Conservation (phyloP, 2,113 vertebrate species). For the Perognathus longimembris region DNA sequence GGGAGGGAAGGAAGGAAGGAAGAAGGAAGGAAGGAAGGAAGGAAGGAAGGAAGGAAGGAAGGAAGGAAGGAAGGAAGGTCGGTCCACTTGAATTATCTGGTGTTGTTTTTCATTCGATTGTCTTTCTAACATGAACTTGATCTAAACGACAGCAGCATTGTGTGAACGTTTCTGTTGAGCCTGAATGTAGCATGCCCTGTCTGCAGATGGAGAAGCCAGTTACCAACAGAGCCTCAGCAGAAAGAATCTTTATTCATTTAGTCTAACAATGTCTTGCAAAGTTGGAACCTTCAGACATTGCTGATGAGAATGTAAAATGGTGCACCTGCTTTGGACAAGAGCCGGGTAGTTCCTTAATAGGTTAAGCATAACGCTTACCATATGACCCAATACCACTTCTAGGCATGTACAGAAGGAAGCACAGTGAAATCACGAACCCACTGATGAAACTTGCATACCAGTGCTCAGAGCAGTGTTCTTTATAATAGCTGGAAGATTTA, state of each 20-base stretch:
- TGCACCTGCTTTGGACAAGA: background rate
- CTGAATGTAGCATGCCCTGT: background rate
- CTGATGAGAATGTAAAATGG: background rate
- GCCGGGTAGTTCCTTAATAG: background rate
- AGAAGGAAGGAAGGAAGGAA: no score
- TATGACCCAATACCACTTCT: background rate
- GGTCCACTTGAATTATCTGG: background rate
- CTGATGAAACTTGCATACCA: background rate
- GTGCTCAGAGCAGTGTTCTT: background rate
- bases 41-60: no score
- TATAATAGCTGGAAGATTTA: background rate
- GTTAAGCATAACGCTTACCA: background rate
- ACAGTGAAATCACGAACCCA: background rate
- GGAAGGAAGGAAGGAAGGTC: no score
- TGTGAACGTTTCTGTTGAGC: conserved; percentile 17
- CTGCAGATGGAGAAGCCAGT: conserved; percentile 25
- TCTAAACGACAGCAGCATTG: conserved; percentile 2
- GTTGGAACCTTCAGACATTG: background rate
- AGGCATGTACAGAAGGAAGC: background rate
- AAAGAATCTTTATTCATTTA: conserved; percentile 53
- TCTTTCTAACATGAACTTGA: conserved; percentile 25
- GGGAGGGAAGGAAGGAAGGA: no score
- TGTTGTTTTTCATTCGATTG: background rate
- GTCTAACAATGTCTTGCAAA: conserved; percentile 20
- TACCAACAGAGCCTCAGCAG: background rate